Conservation (phyloP, 2,888 invertebrate species). For the Mythimna vitellina region DNA sequence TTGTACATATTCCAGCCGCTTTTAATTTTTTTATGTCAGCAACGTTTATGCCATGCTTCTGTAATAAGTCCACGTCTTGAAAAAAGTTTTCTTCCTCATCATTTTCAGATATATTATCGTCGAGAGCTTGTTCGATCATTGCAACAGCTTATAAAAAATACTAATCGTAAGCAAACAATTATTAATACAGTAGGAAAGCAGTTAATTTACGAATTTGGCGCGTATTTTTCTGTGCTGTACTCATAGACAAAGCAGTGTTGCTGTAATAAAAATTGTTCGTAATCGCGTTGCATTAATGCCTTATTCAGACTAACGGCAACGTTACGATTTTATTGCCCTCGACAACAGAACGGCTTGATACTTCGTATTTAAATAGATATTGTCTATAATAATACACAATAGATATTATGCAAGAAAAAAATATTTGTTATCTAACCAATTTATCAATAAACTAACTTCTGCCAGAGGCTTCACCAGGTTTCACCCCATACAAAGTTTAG, state of each 20-base stretch:
- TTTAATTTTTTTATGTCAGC: slow-evolving; percentile 95
- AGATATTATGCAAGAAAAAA: too few relatives aligned
- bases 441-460: too few relatives aligned
- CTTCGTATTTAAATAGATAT: too few relatives aligned
- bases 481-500: too few relatives aligned
- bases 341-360: too few relatives aligned
- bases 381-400: too few relatives aligned
- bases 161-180: not conserved
- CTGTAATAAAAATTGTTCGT: not conserved
- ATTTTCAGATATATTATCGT: slow-evolving; percentile 86
- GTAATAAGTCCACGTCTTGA: slow-evolving; percentile 93
- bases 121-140: slow-evolving; percentile 85
- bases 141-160: not conserved
- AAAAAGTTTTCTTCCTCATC: slow-evolving; percentile 93
- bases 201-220: slow-evolving; percentile 59
- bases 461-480: too few relatives aligned
- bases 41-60: slow-evolving; percentile 92
- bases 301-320: not conserved
- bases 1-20: slow-evolving; percentile 94
- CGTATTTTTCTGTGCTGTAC: slow-evolving; percentile 3
- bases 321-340: not conserved
- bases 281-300: not conserved
- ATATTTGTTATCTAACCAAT: too few relatives aligned
- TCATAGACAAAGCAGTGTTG: slow-evolving; percentile 33
- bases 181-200: not conserved